phyloP scores from a whole-genome alignment of 2,113 vertebrate genomes.

The Condylura cristata region DNA sequence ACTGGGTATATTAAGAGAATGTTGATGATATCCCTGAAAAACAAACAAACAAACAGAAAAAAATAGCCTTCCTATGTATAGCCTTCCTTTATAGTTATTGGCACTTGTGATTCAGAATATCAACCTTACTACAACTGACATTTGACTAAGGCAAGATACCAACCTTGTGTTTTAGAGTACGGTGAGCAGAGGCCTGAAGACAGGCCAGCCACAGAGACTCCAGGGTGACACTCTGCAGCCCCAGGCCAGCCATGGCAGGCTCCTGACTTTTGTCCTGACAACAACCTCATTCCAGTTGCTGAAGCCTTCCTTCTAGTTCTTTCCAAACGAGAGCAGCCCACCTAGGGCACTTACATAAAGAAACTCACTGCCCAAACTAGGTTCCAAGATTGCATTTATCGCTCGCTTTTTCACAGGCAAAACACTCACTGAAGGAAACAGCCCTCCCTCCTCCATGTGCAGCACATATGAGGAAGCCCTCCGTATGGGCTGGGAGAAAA shows the following conservation, averaged over 20 bases:
- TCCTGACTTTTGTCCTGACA: background rate
- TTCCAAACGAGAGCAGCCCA: background rate
- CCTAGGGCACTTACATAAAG: background rate
- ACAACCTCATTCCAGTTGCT: background rate
- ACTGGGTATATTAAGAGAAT: background rate
- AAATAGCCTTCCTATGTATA: background rate
- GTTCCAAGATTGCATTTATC: background rate
- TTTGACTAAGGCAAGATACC: background rate
- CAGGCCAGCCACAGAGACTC: background rate
- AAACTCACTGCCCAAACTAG: background rate
- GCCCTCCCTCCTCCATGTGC: background rate
- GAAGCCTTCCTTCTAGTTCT: background rate
- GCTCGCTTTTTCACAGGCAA: background rate
- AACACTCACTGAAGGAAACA: background rate
- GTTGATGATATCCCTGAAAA: background rate
- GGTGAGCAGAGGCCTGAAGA: background rate
- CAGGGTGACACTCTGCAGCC: background rate
- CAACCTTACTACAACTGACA: background rate
- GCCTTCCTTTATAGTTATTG: background rate
- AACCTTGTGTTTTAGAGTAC: background rate
- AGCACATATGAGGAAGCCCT: slow-evolving; percentile 42
- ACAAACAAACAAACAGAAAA: background rate
- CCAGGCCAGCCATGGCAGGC: background rate
- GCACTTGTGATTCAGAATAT: background rate
- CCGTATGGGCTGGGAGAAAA: slow-evolving; percentile 38